A percentile compares a stretch with the other conserved stretches of the same genome.
Evolutionary conservation across 2,888 invertebrate genomes (phyloP).

Genomic region (Polyommatus iphigenia): DNA sequence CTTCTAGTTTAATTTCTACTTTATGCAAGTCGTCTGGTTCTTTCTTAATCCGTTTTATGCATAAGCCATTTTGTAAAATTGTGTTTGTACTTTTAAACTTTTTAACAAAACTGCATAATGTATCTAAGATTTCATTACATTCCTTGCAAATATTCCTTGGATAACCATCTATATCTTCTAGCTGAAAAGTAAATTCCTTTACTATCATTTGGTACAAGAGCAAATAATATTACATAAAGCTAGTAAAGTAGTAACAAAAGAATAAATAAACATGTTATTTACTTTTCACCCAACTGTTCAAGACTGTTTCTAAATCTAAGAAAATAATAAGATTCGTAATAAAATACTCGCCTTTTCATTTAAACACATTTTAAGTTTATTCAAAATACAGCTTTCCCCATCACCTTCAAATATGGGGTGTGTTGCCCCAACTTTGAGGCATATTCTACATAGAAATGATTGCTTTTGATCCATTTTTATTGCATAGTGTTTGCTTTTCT

Average conservation of each 20-base stretch:
- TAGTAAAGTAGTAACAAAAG: too few relatives aligned
- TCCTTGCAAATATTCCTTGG: constrained; percentile 60
- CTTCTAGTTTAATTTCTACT: constrained; percentile 34
- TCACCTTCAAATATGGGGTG: constrained; percentile 58
- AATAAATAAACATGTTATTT: too few relatives aligned
- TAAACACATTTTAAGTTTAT: constrained; percentile 57
- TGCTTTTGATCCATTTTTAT: constrained; percentile 28
- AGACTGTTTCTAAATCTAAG: too few relatives aligned
- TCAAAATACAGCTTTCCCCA: constrained; percentile 45
- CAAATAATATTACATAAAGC: too few relatives aligned
- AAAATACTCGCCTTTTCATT: constrained; percentile 55
- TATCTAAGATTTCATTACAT: constrained; percentile 57
- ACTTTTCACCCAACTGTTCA: too few relatives aligned
- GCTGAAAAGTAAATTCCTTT: constrained; percentile 50
- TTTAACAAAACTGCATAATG: constrained; percentile 55
- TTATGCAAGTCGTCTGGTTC: constrained; percentile 45
- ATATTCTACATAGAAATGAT: constrained; percentile 60
- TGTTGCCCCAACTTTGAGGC: constrained; percentile 58
- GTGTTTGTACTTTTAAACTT: constrained; percentile 58
- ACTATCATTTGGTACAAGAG: too few relatives aligned
- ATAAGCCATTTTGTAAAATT: constrained; percentile 53
- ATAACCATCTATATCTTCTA: constrained; percentile 64
- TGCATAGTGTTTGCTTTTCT: too few relatives aligned
- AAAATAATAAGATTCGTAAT: too few relatives aligned
- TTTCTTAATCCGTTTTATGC: constrained; percentile 51